These are phyloP conservation scores for Sebastes hubbsi DNA, from an alignment of 2,797 vertebrate species.

Conservation along the genomic window DNA sequence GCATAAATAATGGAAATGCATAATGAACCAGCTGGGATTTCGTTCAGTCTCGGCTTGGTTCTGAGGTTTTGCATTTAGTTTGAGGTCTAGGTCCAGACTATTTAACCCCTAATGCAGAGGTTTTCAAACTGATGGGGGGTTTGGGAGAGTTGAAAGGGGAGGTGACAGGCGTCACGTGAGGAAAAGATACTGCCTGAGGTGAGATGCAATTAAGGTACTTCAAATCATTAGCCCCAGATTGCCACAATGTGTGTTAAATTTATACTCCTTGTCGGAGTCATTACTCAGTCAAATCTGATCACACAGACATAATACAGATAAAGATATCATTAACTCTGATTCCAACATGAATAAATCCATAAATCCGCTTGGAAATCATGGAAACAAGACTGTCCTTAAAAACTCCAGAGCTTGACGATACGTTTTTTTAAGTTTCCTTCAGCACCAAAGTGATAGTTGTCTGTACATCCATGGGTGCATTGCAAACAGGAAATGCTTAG, in stretches of 20 bases:
- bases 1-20: constrained; percentile 7
- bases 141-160: too few species aligned
- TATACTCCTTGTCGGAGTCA: background rate
- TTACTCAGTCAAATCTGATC: background rate
- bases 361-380: background rate
- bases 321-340: background rate
- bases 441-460: background rate
- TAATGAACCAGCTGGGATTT: background rate
- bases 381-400: background rate
- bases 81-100: background rate
- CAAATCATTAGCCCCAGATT: background rate
- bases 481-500: background rate
- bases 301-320: background rate
- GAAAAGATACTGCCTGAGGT: background rate
- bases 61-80: background rate
- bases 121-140: background rate
- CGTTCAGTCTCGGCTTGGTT: background rate
- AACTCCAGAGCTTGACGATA: too few species aligned
- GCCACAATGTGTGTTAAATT: background rate
- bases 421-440: background rate
- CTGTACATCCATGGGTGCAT: background rate
- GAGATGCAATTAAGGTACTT: background rate
- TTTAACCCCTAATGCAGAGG: background rate
- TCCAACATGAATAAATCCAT: background rate
- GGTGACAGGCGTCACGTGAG: background rate